A percentile compares a stretch with the other conserved stretches of the same genome.
Conservation (phyloP, 2,888 invertebrate species). For the Macrosoma leucophasiata region DNA sequence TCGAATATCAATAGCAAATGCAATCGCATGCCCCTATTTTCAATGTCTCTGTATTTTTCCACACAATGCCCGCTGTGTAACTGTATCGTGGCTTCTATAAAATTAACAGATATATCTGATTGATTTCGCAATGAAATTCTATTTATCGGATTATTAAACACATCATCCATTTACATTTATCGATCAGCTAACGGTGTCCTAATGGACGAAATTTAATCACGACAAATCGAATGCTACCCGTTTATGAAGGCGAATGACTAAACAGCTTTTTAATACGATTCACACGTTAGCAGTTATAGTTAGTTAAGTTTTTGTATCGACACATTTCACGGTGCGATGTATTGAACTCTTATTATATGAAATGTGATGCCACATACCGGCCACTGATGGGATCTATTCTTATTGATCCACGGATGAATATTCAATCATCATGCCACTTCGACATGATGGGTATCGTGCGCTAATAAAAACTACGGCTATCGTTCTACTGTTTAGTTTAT, state of each 20-base stretch:
- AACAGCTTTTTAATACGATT: slow-evolving; percentile 75
- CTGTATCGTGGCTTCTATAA: slow-evolving; percentile 19
- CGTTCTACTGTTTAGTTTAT: slow-evolving; percentile 39
- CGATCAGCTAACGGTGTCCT: slow-evolving; percentile 63
- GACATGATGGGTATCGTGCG: slow-evolving; percentile 46
- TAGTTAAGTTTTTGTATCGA: slow-evolving; percentile 73
- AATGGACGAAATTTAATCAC: slow-evolving; percentile 74
- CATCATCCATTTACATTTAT: slow-evolving; percentile 56
- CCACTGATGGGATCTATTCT: slow-evolving; percentile 72
- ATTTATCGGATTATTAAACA: slow-evolving; percentile 61
- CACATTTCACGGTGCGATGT: slow-evolving; percentile 74
- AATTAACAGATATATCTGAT: slow-evolving; percentile 34
- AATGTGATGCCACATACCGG: slow-evolving; percentile 71
- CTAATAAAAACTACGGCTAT: slow-evolving; percentile 45
- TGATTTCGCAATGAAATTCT: slow-evolving; percentile 50
- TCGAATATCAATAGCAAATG: slow-evolving; percentile 5
- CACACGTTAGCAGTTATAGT: slow-evolving; percentile 75
- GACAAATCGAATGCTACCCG: slow-evolving; percentile 74
- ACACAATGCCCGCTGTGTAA: slow-evolving; percentile 4
- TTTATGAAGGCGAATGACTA: slow-evolving; percentile 74
- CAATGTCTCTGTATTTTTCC: too few relatives aligned
- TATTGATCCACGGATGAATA: slow-evolving; percentile 73
- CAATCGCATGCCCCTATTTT: slow-evolving; percentile 11
- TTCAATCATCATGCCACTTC: slow-evolving; percentile 67
- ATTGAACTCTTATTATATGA: slow-evolving; percentile 73